A percentile compares a stretch with the other conserved stretches of the same genome.
phyloP scores from a whole-genome alignment of 1,140 invertebrate genomes.

The Eupeodes corollae region DNA sequence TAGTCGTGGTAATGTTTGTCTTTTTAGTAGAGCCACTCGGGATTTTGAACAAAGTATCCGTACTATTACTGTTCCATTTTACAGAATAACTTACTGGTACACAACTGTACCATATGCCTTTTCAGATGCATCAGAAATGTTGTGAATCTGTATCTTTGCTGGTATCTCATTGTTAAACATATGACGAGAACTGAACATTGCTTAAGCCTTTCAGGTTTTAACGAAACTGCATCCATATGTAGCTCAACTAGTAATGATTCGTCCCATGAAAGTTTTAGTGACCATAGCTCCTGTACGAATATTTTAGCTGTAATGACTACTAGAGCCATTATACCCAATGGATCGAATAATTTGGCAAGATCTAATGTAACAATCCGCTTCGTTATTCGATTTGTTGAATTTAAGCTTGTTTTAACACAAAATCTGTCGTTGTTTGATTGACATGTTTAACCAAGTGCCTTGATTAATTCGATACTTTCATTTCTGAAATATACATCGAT shows the following conservation, averaged over 20 bases:
- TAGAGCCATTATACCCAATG: background rate
- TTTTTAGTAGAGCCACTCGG: background rate
- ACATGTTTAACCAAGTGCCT: background rate
- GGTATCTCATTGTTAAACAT: too few species aligned
- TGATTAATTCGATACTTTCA: background rate
- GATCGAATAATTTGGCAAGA: too few species aligned
- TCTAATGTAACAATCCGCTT: too few species aligned
- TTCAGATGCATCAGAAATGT: conserved; percentile 30
- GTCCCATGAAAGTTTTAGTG: background rate
- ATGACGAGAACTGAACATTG: too few species aligned
- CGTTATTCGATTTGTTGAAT: too few species aligned
- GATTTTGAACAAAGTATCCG: conserved; percentile 7
- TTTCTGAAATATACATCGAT: too few species aligned
- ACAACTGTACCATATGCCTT: conserved; percentile 24
- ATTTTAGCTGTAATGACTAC: background rate
- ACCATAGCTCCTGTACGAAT: background rate
- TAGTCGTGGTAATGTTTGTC: conserved; percentile 5
- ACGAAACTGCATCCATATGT: too few species aligned
- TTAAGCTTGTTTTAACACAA: background rate
- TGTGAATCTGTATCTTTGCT: too few species aligned
- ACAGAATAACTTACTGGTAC: conserved; percentile 18
- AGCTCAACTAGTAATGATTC: background rate
- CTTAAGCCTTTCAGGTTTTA: too few species aligned
- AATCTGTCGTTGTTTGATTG: background rate
- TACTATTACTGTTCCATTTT: background rate